Base-by-base conservation (phyloP, 1,140 invertebrate genomes). In the Ylistrum balloti region DNA sequence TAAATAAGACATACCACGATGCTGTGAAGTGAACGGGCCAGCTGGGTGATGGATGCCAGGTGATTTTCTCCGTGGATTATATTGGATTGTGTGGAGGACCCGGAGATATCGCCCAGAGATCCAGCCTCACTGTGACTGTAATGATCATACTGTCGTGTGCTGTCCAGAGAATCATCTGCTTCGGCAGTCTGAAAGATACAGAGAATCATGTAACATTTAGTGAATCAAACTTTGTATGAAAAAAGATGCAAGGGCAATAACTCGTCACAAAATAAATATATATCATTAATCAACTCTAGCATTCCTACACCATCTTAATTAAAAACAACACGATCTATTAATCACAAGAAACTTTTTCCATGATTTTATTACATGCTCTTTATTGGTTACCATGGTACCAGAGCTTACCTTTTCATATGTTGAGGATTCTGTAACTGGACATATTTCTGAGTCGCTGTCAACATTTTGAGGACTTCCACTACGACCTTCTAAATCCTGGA, bases 1-100 rank as follows among this genome's bases (percentile, higher is more conserved):
- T 35, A 85, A 28, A 85, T 0, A 11, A 56, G 17, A 93, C 94
- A 90, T 88, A 95, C 94, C 93, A 95, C 94, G 13, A 95, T 91
- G 32, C 88, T 93, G 56, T 95, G 93, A 9, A 95, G 93, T 89
- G 93, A 95, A 28, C 92, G 88, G 22, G 93, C 92, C 17, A 95
- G 92, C 86, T 95, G 93, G 11, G 91, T 88, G 48, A 94, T 93
- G 22, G 93, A 93, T 48, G 91, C 90, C 85, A 94, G 91, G 90
- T 94, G 92, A 28, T 74, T 74, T 32, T 95, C 94, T 0, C 91
- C 89, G 34, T 91, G 88, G 28, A 92, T 89, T 41, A 93, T 87
- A n/a, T 34, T 48, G 1, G 93, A 92, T 7, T 92, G 91, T 10
- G 93, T 90, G 20, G 93, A 94, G 7, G 93, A 92, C 0, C 91